Percentiles rank a stretch among this genome's conserved stretches.
These are phyloP conservation scores for Drosophila pandora DNA, from an alignment of 1,140 invertebrate species.

Conservation along the genomic window DNA sequence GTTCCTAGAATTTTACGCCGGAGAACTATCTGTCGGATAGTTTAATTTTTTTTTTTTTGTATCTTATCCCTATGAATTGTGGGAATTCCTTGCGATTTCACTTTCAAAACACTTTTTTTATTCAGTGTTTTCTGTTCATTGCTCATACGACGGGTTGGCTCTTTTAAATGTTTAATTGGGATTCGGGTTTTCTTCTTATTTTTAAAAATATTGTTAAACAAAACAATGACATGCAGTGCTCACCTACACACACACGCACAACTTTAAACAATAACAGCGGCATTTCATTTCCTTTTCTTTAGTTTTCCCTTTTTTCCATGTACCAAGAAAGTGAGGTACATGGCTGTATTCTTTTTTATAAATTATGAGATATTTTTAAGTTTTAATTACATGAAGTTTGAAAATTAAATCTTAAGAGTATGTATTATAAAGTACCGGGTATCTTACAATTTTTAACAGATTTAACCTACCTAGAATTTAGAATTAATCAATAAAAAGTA, in stretches of 20 bases:
- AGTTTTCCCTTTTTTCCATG: neutral
- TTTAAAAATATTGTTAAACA: constrained; percentile 16
- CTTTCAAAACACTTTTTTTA: constrained; percentile 2
- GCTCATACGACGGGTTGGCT: constrained; percentile 18
- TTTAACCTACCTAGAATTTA: too few relatives aligned
- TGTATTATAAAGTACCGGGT: too few relatives aligned
- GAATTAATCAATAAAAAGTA: too few relatives aligned
- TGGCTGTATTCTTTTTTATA: neutral
- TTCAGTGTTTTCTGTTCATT: constrained; percentile 1
- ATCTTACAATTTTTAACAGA: too few relatives aligned
- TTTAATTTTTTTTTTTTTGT: constrained; percentile 9
- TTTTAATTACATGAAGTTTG: too few relatives aligned
- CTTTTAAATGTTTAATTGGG: neutral
- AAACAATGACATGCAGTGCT: constrained; percentile 54
- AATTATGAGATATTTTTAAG: too few relatives aligned
- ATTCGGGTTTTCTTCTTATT: constrained; percentile 14
- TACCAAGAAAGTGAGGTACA: neutral
- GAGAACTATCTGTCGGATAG: constrained; percentile 8
- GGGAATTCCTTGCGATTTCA: neutral
- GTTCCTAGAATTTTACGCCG: neutral
- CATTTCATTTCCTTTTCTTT: neutral
- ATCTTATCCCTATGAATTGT: neutral
- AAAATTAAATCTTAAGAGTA: too few relatives aligned
- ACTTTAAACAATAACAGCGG: constrained; percentile 1
- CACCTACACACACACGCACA: constrained; percentile 19